Evolutionary conservation across 2,888 invertebrate species (phyloP), one percentile per base, ranked within the genome.

Genomic region (Chrysolina haemoptera): DNA sequence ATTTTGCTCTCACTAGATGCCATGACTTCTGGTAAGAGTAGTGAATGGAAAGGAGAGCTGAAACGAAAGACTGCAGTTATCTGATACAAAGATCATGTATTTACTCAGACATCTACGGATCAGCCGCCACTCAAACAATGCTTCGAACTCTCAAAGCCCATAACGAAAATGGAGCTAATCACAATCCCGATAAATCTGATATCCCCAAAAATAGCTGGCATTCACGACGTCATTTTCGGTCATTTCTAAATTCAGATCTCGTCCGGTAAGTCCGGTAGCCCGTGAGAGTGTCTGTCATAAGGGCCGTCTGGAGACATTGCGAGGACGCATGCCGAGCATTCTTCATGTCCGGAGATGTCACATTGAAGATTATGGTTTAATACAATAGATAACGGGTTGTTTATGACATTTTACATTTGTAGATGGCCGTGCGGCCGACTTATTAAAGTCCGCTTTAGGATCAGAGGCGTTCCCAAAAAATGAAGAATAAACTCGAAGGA

Each of bases 311-410:
- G 12, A 70, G 55, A 53, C 41, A 64, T 64, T 20, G 65, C 59
- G 16, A 48, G 46, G 18, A 55, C 43, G 65, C 53, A 70, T 71
- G 71, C 67, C 71, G 66, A 20, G 48, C 62, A 71, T 71, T 71
- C 59, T 46, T 67, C 35, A 62, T 22, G 79, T 83, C 80, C 78
- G 73, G 80, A 75, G 86, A 85, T 86, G 85, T 85, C 85, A 83
- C 85, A 86, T 85, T 82, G 81, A 77, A 84, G 86, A 86, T 85
- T 85, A 85, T 83, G 82, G 75, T 85, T 84, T 85, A 84, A 85
- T 84, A 84, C 76, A 81, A 82, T 81, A 84, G 85, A 86, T 87
- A 86, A 86, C 85, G 82, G 81, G 85, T 84, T 85, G 84, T 86
- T 86, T 85, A 85, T 84, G 85, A 85, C 84, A 80, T 85, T 86